Evolutionary conservation across 2,888 invertebrate genomes (phyloP).

Genomic region (Xestia c-nigrum): DNA sequence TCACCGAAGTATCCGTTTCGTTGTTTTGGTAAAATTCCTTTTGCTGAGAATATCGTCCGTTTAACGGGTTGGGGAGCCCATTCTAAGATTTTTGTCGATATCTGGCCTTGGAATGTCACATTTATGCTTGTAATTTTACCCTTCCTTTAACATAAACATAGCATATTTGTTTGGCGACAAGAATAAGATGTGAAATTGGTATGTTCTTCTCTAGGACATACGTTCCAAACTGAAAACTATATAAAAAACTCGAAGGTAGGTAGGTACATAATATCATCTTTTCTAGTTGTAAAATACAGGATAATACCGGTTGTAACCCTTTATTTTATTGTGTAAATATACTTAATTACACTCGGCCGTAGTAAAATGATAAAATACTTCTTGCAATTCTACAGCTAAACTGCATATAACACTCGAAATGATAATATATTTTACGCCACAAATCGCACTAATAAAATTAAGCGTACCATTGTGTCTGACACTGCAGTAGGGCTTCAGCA

Average conservation of each 20-base stretch:
- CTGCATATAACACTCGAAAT: conserved; percentile 6
- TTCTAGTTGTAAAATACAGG: background rate
- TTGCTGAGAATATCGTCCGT: background rate
- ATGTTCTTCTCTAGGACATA: background rate
- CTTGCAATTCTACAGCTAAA: background rate
- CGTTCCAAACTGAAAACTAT: background rate
- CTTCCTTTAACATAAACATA: background rate
- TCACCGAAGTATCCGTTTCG: background rate
- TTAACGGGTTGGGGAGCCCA: background rate
- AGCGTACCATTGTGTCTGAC: conserved; percentile 25
- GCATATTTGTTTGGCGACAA: background rate
- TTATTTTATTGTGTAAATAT: background rate
- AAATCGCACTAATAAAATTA: conserved; percentile 34
- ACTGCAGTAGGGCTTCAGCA: conserved; percentile 40
- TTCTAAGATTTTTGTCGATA: background rate
- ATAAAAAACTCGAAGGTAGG: background rate
- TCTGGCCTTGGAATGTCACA: background rate
- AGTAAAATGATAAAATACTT: background rate
- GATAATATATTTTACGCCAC: conserved; percentile 10
- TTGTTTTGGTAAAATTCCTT: background rate
- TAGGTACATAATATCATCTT: background rate
- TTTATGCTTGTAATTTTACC: background rate
- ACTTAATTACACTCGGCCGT: no score
- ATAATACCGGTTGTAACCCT: background rate
- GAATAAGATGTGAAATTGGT: background rate